A percentile compares a stretch with the other conserved stretches of the same genome.
Evolutionary conservation across 2,797 vertebrate genomes (phyloP).

Genomic region (Jordanella pulchra): DNA sequence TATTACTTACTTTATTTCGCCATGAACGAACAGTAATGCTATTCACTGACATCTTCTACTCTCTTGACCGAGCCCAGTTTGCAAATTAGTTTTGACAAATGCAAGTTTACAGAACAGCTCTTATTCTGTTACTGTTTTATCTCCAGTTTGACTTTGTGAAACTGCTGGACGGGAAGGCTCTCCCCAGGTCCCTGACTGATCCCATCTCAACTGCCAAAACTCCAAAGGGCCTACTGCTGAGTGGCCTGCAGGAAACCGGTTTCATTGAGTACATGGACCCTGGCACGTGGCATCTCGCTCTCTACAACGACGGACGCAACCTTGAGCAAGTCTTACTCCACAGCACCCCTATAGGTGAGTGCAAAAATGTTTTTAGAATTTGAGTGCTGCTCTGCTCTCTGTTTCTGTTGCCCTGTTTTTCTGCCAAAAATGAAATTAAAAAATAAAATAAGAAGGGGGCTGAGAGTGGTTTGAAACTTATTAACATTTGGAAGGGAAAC

Average conservation of each 20-base stretch:
- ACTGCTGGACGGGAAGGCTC: constrained; percentile 92
- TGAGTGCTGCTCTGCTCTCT: background rate
- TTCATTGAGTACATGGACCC: constrained; percentile 98
- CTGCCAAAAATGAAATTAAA: background rate
- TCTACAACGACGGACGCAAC: constrained; percentile 95
- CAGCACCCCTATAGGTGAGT: constrained; percentile 90
- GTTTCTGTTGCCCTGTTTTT: constrained; percentile 19
- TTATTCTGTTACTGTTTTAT: constrained; percentile 11
- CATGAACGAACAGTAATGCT: constrained; percentile 25
- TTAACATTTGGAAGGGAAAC: constrained; percentile 60
- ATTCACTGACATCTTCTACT: constrained; percentile 13
- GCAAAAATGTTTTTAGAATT: background rate
- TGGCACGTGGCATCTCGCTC: constrained; percentile 92
- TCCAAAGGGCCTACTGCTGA: constrained; percentile 89
- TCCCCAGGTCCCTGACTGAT: constrained; percentile 88
- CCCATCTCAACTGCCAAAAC: constrained; percentile 82
- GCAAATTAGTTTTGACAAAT: constrained; percentile 18
- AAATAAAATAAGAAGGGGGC: constrained; percentile 14
- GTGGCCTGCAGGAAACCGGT: constrained; percentile 90
- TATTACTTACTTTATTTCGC: constrained; percentile 15
- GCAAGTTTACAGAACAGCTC: constrained; percentile 13
- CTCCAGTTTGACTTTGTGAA: constrained; percentile 96
- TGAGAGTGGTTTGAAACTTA: constrained; percentile 47
- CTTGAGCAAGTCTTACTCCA: constrained; percentile 92
- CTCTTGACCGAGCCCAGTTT: constrained; percentile 14